Evolutionary conservation across 2,113 vertebrate species (phyloP), one percentile per base, ranked within the genome.

Genomic region (Trichomycterus rosablanca): DNA sequence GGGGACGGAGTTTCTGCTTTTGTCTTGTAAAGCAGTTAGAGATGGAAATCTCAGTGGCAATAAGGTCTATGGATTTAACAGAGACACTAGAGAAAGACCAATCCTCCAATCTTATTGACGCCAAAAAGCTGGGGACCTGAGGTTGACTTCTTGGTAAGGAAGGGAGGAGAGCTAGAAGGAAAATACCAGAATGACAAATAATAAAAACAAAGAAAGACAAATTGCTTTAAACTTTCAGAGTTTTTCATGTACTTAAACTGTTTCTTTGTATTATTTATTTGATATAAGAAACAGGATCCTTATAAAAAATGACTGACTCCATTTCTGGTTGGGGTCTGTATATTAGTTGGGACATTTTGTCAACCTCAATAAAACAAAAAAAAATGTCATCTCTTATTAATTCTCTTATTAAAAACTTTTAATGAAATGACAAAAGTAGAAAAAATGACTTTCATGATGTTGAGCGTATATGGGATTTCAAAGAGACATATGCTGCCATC

Each of bases 21-120:
- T 71, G 61, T 73, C 78, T 82, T 83, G 78, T 65, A 81, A 83
- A 83, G 70, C 68, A 34, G 59, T 83, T 78, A 82, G 66, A 23
- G 14, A 5, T n/a, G 68, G 35, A 67, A 71, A 68, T 76, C 79
- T 80, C 81, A 66, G 77, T 75, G 75, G 75, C 55, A 66, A 70
- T 22, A 15, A 72, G 64, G 32, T 75, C 40, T 67, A 83, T 81
- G 66, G 57, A 22, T 84, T 86, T 83, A 78, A 56, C 82, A 83
- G 81, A 77, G 53, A 50, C 46, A 20, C 49, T 66, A 67, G 58
- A 52, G 54, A 19, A 46, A 37, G 49, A 30, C 42, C 40, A 15
- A 55, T 70, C 65, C 72, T 65, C 68, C 22, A 43, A 51, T 45
- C 51, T 26, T 44, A 18, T 15, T 18, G 51, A 74, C 37, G 35